These are phyloP conservation scores for Enteromius radiatus DNA, from an alignment of 2,797 vertebrate species.

Conservation along the genomic window DNA sequence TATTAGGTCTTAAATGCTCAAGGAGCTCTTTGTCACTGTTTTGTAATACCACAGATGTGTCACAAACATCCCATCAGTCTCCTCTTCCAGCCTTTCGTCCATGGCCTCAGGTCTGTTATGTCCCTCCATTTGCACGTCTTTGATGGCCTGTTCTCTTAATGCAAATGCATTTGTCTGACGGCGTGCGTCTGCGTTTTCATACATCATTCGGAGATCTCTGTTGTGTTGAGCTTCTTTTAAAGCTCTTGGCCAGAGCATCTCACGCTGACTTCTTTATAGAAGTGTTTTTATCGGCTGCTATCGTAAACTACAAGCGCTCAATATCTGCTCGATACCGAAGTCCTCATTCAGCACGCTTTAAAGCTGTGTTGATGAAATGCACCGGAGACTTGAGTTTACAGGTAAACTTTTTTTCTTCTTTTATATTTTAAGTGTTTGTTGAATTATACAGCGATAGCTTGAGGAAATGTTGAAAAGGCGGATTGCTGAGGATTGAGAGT, in stretches of 20 bases:
- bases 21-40: neutral
- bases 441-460: neutral
- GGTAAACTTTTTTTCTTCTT: neutral
- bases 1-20: neutral
- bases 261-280: neutral
- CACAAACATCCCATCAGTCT: neutral
- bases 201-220: neutral
- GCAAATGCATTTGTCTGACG: neutral
- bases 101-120: neutral
- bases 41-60: neutral
- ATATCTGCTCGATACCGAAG: conserved; percentile 6
- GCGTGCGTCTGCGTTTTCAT: neutral
- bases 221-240: neutral
- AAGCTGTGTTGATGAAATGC: neutral
- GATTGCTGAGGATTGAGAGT: conserved; percentile 4
- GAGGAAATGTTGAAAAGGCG: neutral
- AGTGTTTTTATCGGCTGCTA: neutral
- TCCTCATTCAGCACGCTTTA: neutral
- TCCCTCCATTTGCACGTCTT: neutral
- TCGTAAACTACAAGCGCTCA: neutral
- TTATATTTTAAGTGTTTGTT: neutral
- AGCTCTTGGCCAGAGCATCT: neutral
- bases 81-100: neutral
- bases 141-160: neutral
- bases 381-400: neutral